Conservation (phyloP, 2,113 vertebrate genomes). For the Prunella himalayana region DNA sequence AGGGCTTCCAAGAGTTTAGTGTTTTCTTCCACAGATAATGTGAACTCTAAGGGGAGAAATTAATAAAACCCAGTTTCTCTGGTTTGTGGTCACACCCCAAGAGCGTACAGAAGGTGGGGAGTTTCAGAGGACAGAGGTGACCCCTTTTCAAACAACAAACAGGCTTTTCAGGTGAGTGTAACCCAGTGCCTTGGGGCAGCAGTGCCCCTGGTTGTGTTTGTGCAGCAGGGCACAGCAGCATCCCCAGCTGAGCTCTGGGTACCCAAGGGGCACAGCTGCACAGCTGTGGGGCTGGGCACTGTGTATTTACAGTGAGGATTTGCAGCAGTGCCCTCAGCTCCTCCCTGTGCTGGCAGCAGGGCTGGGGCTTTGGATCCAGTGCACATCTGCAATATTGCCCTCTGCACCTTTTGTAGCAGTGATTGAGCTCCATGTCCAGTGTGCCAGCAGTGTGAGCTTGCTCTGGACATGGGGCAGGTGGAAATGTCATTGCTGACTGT, state of each 20-base stretch:
- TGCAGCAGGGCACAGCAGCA: not conserved
- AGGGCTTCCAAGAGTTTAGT: not conserved
- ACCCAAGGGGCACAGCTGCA: not conserved
- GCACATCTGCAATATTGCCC: not conserved
- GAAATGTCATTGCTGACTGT: not conserved
- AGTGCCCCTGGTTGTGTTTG: not conserved
- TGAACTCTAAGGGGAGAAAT: not conserved
- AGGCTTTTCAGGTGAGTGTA: not conserved
- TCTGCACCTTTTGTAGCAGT: not conserved
- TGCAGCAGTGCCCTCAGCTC: not conserved
- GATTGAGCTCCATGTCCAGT: not conserved
- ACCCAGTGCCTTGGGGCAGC: too few species aligned
- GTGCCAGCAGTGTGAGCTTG: not conserved
- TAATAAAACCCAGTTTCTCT: not conserved
- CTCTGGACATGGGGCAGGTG: not conserved
- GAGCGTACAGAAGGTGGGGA: not conserved
- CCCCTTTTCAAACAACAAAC: not conserved
- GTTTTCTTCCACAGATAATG: not conserved
- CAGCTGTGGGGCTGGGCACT: not conserved
- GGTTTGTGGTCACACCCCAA: not conserved
- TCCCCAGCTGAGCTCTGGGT: not conserved
- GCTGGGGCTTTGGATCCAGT: not conserved
- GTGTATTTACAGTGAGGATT: accelerated
- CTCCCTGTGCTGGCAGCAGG: not conserved
- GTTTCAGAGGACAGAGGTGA: not conserved